These are phyloP conservation scores for Helogale parvula DNA, from an alignment of 2,113 vertebrate genomes.

Conservation along the genomic window DNA sequence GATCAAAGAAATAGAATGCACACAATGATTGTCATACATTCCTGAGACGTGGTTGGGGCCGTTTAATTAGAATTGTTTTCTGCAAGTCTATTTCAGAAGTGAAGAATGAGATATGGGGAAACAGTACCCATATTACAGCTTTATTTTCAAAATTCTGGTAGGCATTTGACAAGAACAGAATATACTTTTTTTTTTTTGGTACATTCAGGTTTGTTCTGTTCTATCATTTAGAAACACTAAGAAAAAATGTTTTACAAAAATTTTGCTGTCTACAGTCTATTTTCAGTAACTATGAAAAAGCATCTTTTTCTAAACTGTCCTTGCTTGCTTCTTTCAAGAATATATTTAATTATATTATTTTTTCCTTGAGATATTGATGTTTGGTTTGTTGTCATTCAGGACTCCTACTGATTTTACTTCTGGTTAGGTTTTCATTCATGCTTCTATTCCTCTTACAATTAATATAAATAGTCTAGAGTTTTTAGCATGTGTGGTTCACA, in stretches of 20 bases:
- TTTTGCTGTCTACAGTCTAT: not conserved
- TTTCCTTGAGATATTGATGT: not conserved
- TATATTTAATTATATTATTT: not conserved
- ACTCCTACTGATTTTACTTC: not conserved
- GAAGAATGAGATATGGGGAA: not conserved
- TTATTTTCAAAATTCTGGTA: not conserved
- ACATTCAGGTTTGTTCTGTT: not conserved
- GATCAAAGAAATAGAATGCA: not conserved
- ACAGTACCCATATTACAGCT: not conserved
- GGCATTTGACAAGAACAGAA: not conserved
- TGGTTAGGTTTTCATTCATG: not conserved
- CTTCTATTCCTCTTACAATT: not conserved
- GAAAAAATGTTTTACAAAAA: not conserved
- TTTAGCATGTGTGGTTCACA: not conserved
- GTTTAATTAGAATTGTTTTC: not conserved
- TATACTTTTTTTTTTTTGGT: not conserved
- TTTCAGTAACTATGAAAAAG: not conserved
- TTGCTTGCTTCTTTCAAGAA: not conserved
- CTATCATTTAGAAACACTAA: not conserved
- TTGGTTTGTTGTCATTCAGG: not conserved
- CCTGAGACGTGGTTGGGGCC: not conserved
- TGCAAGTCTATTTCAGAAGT: not conserved
- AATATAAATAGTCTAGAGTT: not conserved
- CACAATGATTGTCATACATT: not conserved
- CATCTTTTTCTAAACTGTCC: not conserved